Evolutionary conservation across 1,140 invertebrate species (phyloP), one percentile per base, ranked within the genome.

Genomic region (Trialeurodes vaporariorum): DNA sequence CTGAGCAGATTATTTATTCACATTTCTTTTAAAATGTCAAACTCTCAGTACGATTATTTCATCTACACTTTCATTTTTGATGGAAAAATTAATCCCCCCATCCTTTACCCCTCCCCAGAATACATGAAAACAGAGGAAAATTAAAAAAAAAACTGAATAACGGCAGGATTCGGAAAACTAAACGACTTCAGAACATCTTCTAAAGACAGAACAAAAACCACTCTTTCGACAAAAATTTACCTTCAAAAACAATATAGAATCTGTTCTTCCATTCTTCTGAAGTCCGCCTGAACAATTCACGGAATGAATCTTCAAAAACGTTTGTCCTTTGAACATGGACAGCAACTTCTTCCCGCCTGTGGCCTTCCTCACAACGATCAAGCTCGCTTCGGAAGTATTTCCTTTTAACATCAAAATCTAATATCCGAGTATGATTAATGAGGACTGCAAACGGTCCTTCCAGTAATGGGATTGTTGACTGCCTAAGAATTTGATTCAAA

Each of bases 221-320:
- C 27, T 67, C 61, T 62, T 68, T 17, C 11, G 25, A 60, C 64
- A 24, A 24, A 17, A 67, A 49, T 26, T 73, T 80, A 89, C 90
- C 91, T 85, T 96, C 93, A 79, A 96, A 96, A 0, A 95, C 92
- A 74, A 96, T 95, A 76, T 95, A 96, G 77, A 96, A 95, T 61
- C 93, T 79, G 78, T 94, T 93, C 75, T 95, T 95, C 93, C 93
- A 96, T 77, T 96, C 94, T 73, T 94, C 91, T 11, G 91, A 84
- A 49, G 87, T 83, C 63, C 91, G 81, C 58, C 94, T 83, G 74
- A 93, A 92, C 11, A 96, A 80, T 75, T 96, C 92, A 66, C 93
- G 83, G 77, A 93, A 96, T 0, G 92, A 94, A 75, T 96, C 93
- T 77, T 95, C 92, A 77, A 96, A 96, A 0, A 96, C 89, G 73